A percentile compares a stretch with the other conserved stretches of the same genome.
Evolutionary conservation across 2,888 invertebrate genomes (phyloP).

Genomic region (Geophilus truncorum): DNA sequence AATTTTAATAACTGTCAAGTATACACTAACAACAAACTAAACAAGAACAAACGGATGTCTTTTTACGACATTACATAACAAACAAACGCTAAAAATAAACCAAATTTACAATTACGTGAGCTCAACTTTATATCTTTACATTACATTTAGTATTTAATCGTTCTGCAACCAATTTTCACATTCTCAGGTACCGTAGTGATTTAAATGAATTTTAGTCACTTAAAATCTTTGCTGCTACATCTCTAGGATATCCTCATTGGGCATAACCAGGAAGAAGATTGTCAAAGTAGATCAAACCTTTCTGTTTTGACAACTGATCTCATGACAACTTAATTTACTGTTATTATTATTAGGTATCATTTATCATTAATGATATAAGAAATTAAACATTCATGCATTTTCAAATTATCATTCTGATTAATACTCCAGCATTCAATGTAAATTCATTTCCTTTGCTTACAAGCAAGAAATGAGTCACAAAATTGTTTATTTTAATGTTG

Average conservation of each 20-base stretch:
- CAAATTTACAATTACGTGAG: no score
- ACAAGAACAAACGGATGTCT: not conserved
- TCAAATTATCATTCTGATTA: not conserved
- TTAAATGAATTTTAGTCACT: not conserved
- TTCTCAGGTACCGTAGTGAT: not conserved
- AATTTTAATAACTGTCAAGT: not conserved
- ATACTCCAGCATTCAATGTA: not conserved
- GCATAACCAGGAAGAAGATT: not conserved
- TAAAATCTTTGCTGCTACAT: not conserved
- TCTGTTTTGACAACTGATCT: not conserved
- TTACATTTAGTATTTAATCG: no score
- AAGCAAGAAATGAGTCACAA: not conserved
- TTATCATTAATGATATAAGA: not conserved
- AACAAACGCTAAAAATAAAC: no score
- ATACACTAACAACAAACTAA: not conserved
- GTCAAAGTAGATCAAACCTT: not conserved
- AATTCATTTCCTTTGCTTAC: not conserved
- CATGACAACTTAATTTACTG: not conserved
- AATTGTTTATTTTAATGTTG: not conserved
- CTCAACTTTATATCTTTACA: no score
- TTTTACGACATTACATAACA: not conserved
- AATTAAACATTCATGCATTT: not conserved
- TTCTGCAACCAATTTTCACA: no score
- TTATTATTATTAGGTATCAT: not conserved
- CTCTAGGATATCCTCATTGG: slow-evolving; percentile 5